Evolutionary conservation across 2,797 vertebrate species (phyloP).

Genomic region (Merluccius polli): DNA sequence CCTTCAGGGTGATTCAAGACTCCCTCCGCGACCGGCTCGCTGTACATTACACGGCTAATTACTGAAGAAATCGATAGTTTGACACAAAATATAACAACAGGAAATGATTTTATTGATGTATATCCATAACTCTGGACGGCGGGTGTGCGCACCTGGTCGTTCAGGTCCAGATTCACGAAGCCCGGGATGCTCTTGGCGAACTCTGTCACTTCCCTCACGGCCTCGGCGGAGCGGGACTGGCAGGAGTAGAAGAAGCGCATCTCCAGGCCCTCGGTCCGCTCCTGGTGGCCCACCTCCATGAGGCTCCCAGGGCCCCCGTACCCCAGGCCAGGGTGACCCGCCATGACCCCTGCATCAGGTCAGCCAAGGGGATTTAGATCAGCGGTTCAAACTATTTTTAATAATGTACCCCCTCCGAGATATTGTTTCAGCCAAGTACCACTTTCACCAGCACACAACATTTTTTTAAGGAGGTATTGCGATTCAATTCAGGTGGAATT

Average conservation of each 20-base stretch:
- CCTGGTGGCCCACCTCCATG: slow-evolving; percentile 51
- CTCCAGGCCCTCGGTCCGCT: slow-evolving; percentile 80
- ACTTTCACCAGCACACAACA: too few relatives aligned
- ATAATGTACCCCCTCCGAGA: too few relatives aligned
- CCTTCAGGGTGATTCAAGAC: too few relatives aligned
- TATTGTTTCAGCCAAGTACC: too few relatives aligned
- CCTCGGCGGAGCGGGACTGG: slow-evolving; percentile 93
- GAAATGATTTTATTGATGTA: not conserved
- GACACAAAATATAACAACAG: not conserved
- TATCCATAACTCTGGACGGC: too few relatives aligned
- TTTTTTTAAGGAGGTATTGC: too few relatives aligned
- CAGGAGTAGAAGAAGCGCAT: slow-evolving; percentile 95
- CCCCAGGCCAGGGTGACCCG: slow-evolving; percentile 30
- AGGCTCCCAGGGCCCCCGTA: slow-evolving; percentile 33
- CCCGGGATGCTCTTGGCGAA: slow-evolving; percentile 98
- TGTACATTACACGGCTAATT: too few relatives aligned
- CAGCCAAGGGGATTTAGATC: not conserved
- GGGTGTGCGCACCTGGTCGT: slow-evolving; percentile 81
- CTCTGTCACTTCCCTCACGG: slow-evolving; percentile 94
- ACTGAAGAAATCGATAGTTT: too few relatives aligned
- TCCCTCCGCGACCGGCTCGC: too few relatives aligned
- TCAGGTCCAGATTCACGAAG: slow-evolving; percentile 90
- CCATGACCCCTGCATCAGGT: slow-evolving; percentile 22
- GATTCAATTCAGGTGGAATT: too few relatives aligned
- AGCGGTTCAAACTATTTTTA: too few relatives aligned